Conservation (phyloP, 2,888 invertebrate species). For the Ypsolopha sequella region DNA sequence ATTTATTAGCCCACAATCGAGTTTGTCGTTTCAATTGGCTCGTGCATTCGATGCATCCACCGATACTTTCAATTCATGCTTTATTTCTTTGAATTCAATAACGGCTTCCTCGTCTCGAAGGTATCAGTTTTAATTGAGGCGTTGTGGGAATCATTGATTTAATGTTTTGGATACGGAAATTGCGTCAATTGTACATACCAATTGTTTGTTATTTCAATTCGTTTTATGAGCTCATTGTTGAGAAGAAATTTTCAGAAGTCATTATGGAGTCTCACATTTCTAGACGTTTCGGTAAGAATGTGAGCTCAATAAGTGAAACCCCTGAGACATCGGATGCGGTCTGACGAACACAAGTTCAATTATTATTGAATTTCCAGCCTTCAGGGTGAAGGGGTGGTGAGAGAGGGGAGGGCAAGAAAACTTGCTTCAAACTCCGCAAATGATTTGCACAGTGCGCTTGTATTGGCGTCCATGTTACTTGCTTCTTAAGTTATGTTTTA, state of each 20-base stretch:
- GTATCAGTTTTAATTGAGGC: background rate
- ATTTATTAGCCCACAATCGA: constrained; percentile 59
- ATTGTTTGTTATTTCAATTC: background rate
- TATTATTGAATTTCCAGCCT: constrained; percentile 60
- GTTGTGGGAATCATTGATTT: no score
- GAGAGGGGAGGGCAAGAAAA: constrained; percentile 5
- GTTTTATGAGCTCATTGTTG: no score
- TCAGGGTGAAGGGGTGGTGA: constrained; percentile 17
- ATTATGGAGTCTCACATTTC: constrained; percentile 3
- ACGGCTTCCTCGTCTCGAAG: constrained; percentile 18
- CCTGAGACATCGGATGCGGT: constrained; percentile 56
- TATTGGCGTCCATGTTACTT: no score
- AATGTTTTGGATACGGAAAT: no score
- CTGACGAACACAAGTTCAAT: constrained; percentile 51
- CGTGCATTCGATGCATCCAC: constrained; percentile 37
- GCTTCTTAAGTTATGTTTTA: no score
- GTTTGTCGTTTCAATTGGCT: constrained; percentile 51
- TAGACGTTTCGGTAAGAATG: constrained; percentile 17
- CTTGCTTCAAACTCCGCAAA: constrained; percentile 8
- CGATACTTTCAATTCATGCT: constrained; percentile 21
- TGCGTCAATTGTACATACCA: no score
- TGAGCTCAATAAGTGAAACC: constrained; percentile 53
- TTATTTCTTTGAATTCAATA: constrained; percentile 29
- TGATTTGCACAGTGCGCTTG: constrained; percentile 5
- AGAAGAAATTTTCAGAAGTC: no score